Evolutionary conservation across 2,888 invertebrate genomes (phyloP), one percentile per base, ranked within the genome.

Genomic region (Girardia tigrina): DNA sequence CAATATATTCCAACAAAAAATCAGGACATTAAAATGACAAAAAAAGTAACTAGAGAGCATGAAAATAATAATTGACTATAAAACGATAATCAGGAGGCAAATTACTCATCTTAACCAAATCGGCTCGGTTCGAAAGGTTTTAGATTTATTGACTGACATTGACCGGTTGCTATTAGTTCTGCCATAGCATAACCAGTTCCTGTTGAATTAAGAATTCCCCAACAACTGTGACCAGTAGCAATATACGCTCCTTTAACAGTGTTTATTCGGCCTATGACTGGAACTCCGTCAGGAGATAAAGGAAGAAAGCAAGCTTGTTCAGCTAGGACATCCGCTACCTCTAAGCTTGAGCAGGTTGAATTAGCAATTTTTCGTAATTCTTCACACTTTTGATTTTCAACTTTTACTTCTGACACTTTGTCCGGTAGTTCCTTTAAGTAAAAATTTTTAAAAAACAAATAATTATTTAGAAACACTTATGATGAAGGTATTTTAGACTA

Each of bases 191-290:
- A 70, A 16, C 79, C 79, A 29, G 79, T 79, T 26, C 76, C 78
- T 8, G 79, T 78, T n/a, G 77, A 77, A 73, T 79, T 79, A 20
- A 79, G 71, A 29, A 79, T 79, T 6, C 79, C 79, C 79, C 79
- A 79, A 72, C 79, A 79, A 29, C 71, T 74, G 72, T 79, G 79
- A 8, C 79, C 79, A 16, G 79, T 69, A 14, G 79, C 79, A 0
- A 79, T 75, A 29, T 77, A 79, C 1, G 77, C 77, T 20, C 78
- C 78, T 23, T 77, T 69, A 4, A 76, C 70, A 0, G 73, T 70
- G 26, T 78, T 77, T 1, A 79, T 70, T 12, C 27, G 26, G 8
- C 79, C 79, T 29, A 79, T 79, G 12, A 79, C 12, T 4, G 79
- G 79, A 23, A 75, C 27, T 16, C 77, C 73, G 69, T 76, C 78